A percentile compares a stretch with the other conserved stretches of the same genome.
phyloP scores from a whole-genome alignment of 2,888 invertebrate species.

The Galerucella calmariensis region DNA sequence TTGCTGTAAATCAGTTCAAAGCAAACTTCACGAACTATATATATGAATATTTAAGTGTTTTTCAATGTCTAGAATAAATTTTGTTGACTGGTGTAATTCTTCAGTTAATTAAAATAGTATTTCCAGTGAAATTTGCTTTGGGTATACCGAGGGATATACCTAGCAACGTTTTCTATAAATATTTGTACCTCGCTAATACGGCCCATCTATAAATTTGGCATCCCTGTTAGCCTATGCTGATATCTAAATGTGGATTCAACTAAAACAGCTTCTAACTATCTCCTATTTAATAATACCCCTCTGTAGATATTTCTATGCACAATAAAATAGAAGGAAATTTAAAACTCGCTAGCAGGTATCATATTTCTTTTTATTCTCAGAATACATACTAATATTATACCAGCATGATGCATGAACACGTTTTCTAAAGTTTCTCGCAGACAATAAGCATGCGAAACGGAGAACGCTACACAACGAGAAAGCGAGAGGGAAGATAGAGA shows the following conservation, averaged over 20 bases:
- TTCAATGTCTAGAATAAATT: too few relatives aligned
- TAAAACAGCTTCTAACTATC: not conserved
- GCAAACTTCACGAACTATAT: too few relatives aligned
- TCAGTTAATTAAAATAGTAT: too few relatives aligned
- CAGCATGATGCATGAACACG: constrained; percentile 28
- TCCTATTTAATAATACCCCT: not conserved
- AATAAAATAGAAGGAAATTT: constrained; percentile 25
- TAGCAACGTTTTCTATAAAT: too few relatives aligned
- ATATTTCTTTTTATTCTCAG: constrained; percentile 13
- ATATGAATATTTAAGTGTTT: too few relatives aligned
- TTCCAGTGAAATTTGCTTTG: too few relatives aligned
- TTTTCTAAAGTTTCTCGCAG: constrained; percentile 9
- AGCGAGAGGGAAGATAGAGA: not conserved
- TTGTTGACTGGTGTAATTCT: too few relatives aligned
- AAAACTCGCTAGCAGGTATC: constrained; percentile 25
- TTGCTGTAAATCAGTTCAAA: too few relatives aligned
- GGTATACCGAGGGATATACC: too few relatives aligned
- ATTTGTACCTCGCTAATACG: too few relatives aligned
- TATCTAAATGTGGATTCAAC: not conserved
- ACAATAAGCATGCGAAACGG: not conserved
- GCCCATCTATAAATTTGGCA: too few relatives aligned
- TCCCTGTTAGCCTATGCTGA: not conserved
- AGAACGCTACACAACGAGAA: not conserved
- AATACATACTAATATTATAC: constrained; percentile 17
- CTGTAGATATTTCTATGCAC: not conserved